Evolutionary conservation across 2,797 vertebrate species (phyloP).

Genomic region (Hafferia zeledoni): DNA sequence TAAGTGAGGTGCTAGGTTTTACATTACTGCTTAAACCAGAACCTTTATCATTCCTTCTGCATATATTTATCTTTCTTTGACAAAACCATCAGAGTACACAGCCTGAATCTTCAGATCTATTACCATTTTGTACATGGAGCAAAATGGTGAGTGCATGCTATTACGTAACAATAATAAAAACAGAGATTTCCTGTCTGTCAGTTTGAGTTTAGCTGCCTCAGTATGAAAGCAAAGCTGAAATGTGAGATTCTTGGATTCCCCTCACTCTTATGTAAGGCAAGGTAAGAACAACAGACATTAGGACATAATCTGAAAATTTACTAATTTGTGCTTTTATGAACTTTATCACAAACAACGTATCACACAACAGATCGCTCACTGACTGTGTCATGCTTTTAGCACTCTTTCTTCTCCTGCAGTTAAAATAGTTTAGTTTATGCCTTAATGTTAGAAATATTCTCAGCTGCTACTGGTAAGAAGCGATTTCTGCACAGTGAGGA

Average conservation of each 20-base stretch:
- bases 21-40: background rate
- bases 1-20: background rate
- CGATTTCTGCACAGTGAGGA: background rate
- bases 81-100: background rate
- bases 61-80: conserved; percentile 1
- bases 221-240: background rate
- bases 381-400: background rate
- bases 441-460: background rate
- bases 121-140: background rate
- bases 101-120: background rate
- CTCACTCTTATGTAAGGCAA: background rate
- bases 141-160: background rate
- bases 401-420: background rate
- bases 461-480: background rate
- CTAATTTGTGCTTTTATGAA: background rate
- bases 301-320: background rate
- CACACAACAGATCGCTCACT: background rate
- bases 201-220: background rate
- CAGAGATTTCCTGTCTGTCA: background rate
- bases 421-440: conserved; percentile 5
- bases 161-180: background rate
- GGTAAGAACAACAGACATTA: background rate
- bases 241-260: background rate
- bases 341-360: background rate
- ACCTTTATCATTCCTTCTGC: background rate